Base-by-base conservation (phyloP, 2,113 vertebrate species). In the Falcunculus frontatus region DNA sequence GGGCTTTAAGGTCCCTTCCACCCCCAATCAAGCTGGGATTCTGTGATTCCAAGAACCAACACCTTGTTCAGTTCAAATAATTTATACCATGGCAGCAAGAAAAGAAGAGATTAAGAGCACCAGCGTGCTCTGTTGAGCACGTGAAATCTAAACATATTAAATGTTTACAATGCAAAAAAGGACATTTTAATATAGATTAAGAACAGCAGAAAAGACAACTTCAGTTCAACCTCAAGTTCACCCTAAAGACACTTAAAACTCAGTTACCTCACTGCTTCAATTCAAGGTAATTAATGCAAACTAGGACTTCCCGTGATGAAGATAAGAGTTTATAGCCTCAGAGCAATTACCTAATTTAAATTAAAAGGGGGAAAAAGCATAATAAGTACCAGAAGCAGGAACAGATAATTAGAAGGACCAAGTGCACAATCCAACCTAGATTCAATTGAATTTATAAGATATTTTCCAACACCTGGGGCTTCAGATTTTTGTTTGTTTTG, bases 231-330 rank as follows among this genome's bases (percentile, higher is more conserved):
- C 88, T 94, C 88, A 89, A 84, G 68, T 88, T 93, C 86, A 93
- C 91, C 56, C 86, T 90, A 47, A 86, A 89, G 89, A 89, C 72
- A 92, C 80, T 59, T 59, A 74, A 77, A 96, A 84, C 21, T 74
- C 46, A 12, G 39, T 70, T 90, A 72, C 50, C 64, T 89, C 73
- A n/a, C 23, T 68, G 52, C 73, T 92, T 86, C 86, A 91, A 37
- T 79, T 91, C 90, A 84, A 95, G 60, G 76, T 90, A 93, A 95
- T 93, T 92, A 95, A 95, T 89, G 83, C 76, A 89, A 95, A 92
- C 18, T 62, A 90, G n/a, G 46, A 80, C 90, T 95, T 96, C 93
- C 91, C 84, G 74, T 33, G 41, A 84, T 84, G 64, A 62, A 93
- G 85, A 90, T 90, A 93, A 90, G 68, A 84, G 29, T 84, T 87